These are phyloP conservation scores for Tricholaema leucomelas DNA, from an alignment of 2,113 vertebrate species.

Conservation along the genomic window DNA sequence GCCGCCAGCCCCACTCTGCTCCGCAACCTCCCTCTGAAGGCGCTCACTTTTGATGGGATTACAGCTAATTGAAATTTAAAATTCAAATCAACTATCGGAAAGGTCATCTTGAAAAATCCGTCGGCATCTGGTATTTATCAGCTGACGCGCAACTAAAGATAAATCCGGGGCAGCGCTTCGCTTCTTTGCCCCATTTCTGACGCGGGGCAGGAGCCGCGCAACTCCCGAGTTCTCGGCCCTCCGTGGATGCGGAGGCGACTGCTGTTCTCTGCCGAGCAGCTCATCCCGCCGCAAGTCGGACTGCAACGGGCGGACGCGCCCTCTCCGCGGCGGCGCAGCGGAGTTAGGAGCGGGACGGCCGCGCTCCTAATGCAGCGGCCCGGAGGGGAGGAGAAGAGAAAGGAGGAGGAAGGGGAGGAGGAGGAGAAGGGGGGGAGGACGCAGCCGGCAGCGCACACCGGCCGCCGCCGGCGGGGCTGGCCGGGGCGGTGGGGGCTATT, in stretches of 20 bases:
- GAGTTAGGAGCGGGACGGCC: slow-evolving; percentile 7
- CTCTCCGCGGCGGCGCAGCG: not conserved
- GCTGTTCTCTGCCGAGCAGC: slow-evolving; percentile 19
- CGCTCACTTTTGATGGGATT: slow-evolving; percentile 29
- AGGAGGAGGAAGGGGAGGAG: not conserved
- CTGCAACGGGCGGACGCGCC: not conserved
- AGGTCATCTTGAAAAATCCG: slow-evolving; percentile 54
- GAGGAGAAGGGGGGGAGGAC: not conserved
- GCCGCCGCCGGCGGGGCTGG: not conserved
- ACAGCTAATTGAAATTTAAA: slow-evolving; percentile 49
- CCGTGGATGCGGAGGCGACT: not conserved
- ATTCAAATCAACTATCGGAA: slow-evolving; percentile 48
- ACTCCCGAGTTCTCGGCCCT: not conserved
- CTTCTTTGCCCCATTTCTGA: not conserved
- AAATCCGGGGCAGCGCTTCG: not conserved
- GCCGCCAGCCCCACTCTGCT: not conserved
- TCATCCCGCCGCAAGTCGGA: slow-evolving; percentile 40
- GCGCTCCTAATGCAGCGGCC: not conserved
- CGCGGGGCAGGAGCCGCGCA: not conserved
- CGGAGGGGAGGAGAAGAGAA: not conserved
- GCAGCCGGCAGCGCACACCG: slow-evolving; percentile 44
- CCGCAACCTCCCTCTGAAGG: not conserved
- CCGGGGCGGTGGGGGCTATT: slow-evolving; percentile 16
- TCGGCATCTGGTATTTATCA: slow-evolving; percentile 24
- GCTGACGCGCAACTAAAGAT: not conserved